phyloP scores from a whole-genome alignment of 2,113 vertebrate genomes.

The Spilogale gracilis region DNA sequence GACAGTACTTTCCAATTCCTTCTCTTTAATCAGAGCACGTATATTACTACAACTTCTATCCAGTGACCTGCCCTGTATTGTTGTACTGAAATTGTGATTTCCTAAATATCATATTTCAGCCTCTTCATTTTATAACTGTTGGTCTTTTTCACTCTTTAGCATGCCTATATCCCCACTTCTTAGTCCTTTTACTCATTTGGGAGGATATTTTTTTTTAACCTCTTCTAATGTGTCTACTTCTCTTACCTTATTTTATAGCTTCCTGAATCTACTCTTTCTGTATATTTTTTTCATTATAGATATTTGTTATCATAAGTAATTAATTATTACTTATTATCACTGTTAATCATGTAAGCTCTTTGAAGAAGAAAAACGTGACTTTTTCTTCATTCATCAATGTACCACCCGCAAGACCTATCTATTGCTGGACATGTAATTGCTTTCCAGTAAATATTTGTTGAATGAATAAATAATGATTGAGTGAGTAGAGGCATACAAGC shows the following conservation, averaged over 20 bases:
- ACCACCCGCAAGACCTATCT: neutral
- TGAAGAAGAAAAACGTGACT: neutral
- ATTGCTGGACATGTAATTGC: neutral
- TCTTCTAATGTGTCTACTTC: neutral
- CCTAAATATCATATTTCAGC: neutral
- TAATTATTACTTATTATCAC: neutral
- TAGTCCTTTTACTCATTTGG: neutral
- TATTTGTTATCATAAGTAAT: neutral
- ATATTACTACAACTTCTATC: neutral
- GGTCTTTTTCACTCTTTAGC: neutral
- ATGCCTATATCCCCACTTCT: neutral
- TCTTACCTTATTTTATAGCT: neutral
- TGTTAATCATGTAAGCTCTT: neutral
- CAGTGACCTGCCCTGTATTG: neutral
- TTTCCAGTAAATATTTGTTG: neutral
- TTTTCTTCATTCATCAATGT: neutral
- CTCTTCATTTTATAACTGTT: neutral
- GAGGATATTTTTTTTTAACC: neutral
- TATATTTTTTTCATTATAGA: neutral
- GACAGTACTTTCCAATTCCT: neutral
- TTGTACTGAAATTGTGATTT: neutral
- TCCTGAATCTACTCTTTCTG: neutral
- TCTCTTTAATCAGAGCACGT: neutral
- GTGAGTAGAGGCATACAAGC: neutral
- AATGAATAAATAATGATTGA: neutral